Conservation (phyloP, 30 jellyfish, hydroid and myxozoan genomes). For the Turritopsis dohrnii region DNA sequence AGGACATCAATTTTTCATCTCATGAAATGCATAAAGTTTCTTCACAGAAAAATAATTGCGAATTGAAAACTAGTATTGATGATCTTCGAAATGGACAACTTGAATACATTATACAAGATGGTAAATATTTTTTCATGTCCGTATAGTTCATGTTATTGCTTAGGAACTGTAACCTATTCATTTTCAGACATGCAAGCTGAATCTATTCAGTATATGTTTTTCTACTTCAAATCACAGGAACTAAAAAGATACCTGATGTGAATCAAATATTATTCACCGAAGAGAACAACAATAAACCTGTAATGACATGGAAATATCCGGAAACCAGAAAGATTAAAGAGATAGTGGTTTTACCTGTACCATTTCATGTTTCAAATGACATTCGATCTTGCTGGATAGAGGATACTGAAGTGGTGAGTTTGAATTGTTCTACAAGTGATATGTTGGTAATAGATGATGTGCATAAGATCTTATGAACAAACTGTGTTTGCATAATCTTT, state of each 20-base stretch:
- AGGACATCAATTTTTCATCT: not conserved
- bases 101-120: constrained; percentile 40
- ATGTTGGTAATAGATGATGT: too few relatives aligned
- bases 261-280: constrained; percentile 62
- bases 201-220: not conserved
- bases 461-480: too few relatives aligned
- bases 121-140: constrained; percentile 21
- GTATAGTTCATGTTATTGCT: not conserved
- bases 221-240: not conserved
- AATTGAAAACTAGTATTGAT: constrained; percentile 46
- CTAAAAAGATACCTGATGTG: constrained; percentile 32
- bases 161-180: too few relatives aligned
- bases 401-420: constrained; percentile 3
- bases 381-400: not conserved
- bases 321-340: constrained; percentile 62
- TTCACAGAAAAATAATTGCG: not conserved
- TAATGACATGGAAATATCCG: constrained; percentile 94
- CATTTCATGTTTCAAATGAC: constrained; percentile 48
- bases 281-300: constrained; percentile 47
- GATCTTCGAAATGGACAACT: constrained; percentile 61
- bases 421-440: not conserved
- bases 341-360: constrained; percentile 62
- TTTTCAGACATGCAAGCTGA: not conserved
- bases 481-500: too few relatives aligned
- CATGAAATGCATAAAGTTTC: not conserved